Percentiles rank a stretch among this genome's conserved stretches.
Conservation (phyloP, 2,113 vertebrate species). For the Propithecus coquereli region DNA sequence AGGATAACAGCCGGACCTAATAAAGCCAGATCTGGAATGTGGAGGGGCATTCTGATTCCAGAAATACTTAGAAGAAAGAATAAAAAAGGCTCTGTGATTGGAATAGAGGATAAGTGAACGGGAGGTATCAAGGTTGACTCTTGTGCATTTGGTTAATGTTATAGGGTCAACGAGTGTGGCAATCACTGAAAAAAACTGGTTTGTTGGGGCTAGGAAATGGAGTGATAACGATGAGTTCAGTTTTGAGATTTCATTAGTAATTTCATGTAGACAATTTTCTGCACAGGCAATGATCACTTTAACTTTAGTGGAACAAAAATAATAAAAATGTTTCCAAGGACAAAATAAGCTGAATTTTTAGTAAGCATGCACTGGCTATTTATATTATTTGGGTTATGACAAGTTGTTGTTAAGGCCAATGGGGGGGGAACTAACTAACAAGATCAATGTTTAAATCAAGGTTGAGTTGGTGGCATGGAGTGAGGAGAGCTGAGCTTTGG, state of each 20-base stretch:
- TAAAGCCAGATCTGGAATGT: neutral
- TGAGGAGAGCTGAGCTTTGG: neutral
- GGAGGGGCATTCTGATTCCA: neutral
- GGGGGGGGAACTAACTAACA: neutral
- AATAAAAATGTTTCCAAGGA: neutral
- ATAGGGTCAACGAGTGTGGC: neutral
- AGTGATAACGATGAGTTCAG: neutral
- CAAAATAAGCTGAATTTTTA: constrained; percentile 10
- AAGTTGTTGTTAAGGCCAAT: neutral
- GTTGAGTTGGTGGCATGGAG: neutral
- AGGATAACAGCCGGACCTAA: neutral
- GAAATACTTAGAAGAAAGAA: neutral
- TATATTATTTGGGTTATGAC: neutral
- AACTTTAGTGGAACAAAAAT: neutral
- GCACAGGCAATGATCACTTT: neutral
- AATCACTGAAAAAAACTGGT: neutral
- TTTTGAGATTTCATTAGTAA: neutral
- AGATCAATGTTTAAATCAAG: constrained; percentile 4
- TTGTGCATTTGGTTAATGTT: neutral
- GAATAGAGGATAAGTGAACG: neutral
- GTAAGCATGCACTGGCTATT: neutral
- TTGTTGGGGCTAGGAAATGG: neutral
- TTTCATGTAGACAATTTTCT: neutral
- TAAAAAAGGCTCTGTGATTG: neutral
- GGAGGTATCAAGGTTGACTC: neutral